Conservation (phyloP, 2,888 invertebrate genomes). For the Cosmia pyralina region DNA sequence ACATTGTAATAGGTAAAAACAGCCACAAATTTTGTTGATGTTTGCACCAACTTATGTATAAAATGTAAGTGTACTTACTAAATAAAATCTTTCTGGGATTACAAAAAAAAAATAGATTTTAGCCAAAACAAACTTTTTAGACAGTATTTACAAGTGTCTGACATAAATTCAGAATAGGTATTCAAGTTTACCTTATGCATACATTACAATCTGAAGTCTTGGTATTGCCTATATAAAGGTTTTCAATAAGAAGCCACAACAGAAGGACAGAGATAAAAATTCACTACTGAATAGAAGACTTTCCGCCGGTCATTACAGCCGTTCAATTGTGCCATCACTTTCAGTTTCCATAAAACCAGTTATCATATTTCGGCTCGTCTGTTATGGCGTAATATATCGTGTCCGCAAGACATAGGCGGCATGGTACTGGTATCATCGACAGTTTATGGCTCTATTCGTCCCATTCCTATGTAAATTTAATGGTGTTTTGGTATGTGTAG, state of each 20-base stretch:
- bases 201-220: not conserved
- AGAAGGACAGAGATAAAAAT: not conserved
- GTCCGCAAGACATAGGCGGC: conserved; percentile 36
- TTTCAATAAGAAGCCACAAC: not conserved
- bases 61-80: too few species aligned
- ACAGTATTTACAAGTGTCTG: not conserved
- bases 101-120: too few species aligned
- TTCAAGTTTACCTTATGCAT: not conserved
- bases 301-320: not conserved
- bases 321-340: conserved; percentile 49
- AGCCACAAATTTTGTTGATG: not conserved
- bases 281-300: not conserved
- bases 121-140: not conserved
- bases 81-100: too few species aligned
- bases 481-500: conserved; percentile 44
- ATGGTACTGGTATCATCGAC: conserved; percentile 19
- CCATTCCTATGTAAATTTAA: conserved; percentile 58
- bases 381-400: conserved; percentile 57
- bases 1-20: not conserved
- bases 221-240: not conserved
- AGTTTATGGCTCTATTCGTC: conserved; percentile 48
- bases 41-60: too few species aligned
- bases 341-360: conserved; percentile 58
- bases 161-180: not conserved
- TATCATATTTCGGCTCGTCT: conserved; percentile 15